phyloP scores from a whole-genome alignment of 2,888 invertebrate species.

The Congeria kusceri region DNA sequence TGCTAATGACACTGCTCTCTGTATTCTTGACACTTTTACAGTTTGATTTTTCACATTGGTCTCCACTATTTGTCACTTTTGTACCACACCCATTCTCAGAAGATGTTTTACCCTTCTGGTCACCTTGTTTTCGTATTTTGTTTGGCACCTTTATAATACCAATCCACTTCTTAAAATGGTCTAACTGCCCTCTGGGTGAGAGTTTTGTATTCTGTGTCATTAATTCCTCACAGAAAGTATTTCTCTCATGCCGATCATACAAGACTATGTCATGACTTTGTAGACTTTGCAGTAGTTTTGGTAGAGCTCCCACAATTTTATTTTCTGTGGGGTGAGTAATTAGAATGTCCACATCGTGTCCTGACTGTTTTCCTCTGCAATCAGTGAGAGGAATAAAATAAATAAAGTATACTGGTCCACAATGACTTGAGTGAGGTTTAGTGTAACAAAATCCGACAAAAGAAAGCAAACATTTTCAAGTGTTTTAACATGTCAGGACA shows the following conservation, averaged over 20 bases:
- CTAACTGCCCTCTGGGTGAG: slow-evolving; percentile 74
- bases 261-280: slow-evolving; percentile 71
- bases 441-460: too few relatives aligned
- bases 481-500: too few relatives aligned
- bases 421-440: too few relatives aligned
- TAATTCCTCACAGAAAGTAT: slow-evolving; percentile 68
- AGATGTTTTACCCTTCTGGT: slow-evolving; percentile 1
- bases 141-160: slow-evolving; percentile 81
- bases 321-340: slow-evolving; percentile 81
- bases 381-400: neutral
- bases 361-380: slow-evolving; percentile 80
- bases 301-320: slow-evolving; percentile 76
- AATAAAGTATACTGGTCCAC: too few relatives aligned
- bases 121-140: slow-evolving; percentile 12
- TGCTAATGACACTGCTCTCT: neutral
- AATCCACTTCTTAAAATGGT: slow-evolving; percentile 84
- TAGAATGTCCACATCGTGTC: slow-evolving; percentile 84
- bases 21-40: neutral
- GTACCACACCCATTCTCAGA: too few relatives aligned
- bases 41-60: neutral
- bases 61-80: neutral
- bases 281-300: slow-evolving; percentile 71
- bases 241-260: slow-evolving; percentile 75
- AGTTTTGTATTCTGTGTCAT: slow-evolving; percentile 70
- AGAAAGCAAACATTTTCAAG: too few relatives aligned